These are phyloP conservation scores for Psophia crepitans DNA, from an alignment of 2,113 vertebrate species.

Conservation along the genomic window DNA sequence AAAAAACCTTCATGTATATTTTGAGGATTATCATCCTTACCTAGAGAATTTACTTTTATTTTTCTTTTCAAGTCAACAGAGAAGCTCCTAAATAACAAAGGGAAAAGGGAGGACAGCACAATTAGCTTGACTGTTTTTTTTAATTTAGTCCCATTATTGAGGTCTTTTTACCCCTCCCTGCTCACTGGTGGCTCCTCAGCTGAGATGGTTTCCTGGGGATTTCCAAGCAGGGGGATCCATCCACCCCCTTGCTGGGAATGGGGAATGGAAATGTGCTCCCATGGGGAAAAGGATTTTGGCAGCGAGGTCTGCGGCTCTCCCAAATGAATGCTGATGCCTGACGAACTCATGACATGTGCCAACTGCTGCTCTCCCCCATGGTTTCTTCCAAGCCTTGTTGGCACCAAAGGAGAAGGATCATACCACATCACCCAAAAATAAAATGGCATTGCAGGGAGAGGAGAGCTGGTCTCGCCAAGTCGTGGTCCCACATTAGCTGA, in stretches of 20 bases:
- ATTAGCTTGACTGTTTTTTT: not conserved
- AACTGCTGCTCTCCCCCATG: rapidly evolving
- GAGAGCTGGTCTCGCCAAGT: not conserved
- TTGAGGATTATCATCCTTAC: not conserved
- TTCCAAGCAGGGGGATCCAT: not conserved
- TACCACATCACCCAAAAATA: not conserved
- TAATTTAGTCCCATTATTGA: not conserved
- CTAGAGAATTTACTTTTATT: not conserved
- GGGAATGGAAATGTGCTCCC: not conserved
- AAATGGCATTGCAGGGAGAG: not conserved
- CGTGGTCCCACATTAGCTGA: not conserved
- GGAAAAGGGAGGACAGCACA: not conserved
- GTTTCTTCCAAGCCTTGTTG: not conserved
- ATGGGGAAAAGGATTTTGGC: not conserved
- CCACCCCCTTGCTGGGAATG: not conserved
- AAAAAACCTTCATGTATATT: not conserved
- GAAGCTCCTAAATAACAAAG: not conserved
- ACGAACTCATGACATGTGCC: rapidly evolving
- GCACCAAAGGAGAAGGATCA: not conserved
- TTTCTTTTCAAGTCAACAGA: not conserved
- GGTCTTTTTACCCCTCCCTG: not conserved
- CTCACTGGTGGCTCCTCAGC: not conserved
- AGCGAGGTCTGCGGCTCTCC: rapidly evolving
- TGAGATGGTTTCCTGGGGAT: not conserved
- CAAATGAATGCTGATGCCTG: not conserved